Evolutionary conservation across 2,797 vertebrate species (phyloP).

Genomic region (Mormyrus hasselquistii): DNA sequence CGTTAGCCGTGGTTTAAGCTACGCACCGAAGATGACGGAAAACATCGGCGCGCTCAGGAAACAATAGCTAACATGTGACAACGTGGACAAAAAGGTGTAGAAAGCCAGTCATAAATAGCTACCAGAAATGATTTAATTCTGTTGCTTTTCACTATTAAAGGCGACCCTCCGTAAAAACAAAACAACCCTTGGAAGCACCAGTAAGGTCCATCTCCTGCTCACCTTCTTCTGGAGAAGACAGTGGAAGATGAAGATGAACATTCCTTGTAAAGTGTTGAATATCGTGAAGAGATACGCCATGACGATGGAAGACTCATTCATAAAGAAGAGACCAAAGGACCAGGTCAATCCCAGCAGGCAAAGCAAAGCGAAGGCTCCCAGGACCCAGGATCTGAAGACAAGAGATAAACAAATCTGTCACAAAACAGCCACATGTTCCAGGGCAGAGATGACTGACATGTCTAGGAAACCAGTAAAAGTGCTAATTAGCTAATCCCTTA

Average conservation of each 20-base stretch:
- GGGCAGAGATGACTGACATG: background rate
- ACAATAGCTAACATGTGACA: background rate
- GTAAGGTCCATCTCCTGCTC: constrained; percentile 37
- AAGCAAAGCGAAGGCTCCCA: constrained; percentile 87
- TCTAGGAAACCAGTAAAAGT: background rate
- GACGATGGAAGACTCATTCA: constrained; percentile 90
- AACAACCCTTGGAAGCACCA: background rate
- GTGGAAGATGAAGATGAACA: constrained; percentile 99
- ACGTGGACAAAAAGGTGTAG: background rate
- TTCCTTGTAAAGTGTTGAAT: constrained; percentile 96
- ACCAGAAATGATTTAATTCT: background rate
- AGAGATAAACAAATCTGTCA: constrained; percentile 25
- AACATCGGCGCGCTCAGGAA: background rate
- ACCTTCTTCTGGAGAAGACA: constrained; percentile 98
- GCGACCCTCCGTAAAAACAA: background rate
- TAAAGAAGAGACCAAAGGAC: constrained; percentile 91
- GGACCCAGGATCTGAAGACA: constrained; percentile 85
- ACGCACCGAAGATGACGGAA: background rate
- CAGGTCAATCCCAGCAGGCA: constrained; percentile 92
- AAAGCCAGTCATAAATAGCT: background rate
- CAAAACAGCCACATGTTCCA: background rate
- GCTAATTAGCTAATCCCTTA: background rate
- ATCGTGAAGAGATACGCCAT: constrained; percentile 98
- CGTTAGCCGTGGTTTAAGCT: background rate
- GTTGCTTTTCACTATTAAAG: background rate